Base-by-base conservation (phyloP, 2,888 invertebrate genomes). In the Cryptosula pallasiana region DNA sequence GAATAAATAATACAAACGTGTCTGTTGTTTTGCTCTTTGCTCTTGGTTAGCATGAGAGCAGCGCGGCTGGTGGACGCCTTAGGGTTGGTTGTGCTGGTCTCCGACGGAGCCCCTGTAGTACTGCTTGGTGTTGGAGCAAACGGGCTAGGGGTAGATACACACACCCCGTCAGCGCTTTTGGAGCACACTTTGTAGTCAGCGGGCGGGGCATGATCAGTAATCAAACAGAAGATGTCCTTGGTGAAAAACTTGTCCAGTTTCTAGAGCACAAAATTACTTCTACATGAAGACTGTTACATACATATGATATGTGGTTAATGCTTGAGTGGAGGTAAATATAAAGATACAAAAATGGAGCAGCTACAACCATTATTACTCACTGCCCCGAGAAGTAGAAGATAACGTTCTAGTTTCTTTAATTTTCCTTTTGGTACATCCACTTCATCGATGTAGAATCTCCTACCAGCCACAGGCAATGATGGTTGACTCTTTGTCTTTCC, bases 221-320 rank as follows among this genome's bases (percentile, higher is more conserved):
- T 32, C 2, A 63, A 32, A 63, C 27, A 63, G 27, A 27, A 29
- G 13, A 63, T 63, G 13, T 63, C 63, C 32, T 63, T 63, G 16
- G 63, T 63, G 34, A 63, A 63, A n/a, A 63, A 63, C 32, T 63
- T 63, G 3, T 63, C 63, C 32, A 63, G 3, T 63, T 63, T 63
- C 63, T 63, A n/a, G n/a, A n/a, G n/a, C n/a, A n/a, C n/a, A n/a
- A n/a, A n/a, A n/a, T n/a, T n/a, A n/a, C n/a, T n/a, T n/a, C n/a
- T n/a, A n/a, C n/a, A n/a, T n/a, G n/a, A n/a, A n/a, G n/a, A n/a
- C n/a, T n/a, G n/a, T n/a, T n/a, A n/a, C n/a, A n/a, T n/a, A n/a
- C n/a, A n/a, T n/a, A n/a, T n/a, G n/a, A n/a, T n/a, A n/a, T n/a
- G n/a, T n/a, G n/a, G n/a, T n/a, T n/a, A n/a, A n/a, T n/a, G n/a